A percentile compares a stretch with the other conserved stretches of the same genome.
Evolutionary conservation across 2,797 vertebrate genomes (phyloP).

Genomic region (Microchirus variegatus): DNA sequence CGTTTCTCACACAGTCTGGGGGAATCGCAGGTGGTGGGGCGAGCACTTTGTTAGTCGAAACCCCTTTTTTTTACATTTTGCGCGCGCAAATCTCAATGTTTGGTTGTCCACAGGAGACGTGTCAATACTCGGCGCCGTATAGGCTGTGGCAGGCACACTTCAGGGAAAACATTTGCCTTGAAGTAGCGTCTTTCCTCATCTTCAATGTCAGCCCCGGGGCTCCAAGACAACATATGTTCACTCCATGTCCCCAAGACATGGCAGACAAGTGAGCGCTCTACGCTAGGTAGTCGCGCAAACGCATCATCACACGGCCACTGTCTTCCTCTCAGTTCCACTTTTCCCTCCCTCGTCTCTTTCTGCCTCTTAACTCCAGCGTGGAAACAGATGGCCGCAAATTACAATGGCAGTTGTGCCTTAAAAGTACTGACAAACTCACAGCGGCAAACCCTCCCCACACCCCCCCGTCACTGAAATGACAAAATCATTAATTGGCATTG

Average conservation of each 20-base stretch:
- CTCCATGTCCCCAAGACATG: constrained; percentile 94
- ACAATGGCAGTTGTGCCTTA: constrained; percentile 84
- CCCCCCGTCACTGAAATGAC: constrained; percentile 85
- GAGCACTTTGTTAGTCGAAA: constrained; percentile 40
- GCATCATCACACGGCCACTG: constrained; percentile 63
- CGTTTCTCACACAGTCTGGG: constrained; percentile 45
- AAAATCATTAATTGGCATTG: constrained; percentile 95
- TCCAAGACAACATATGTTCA: constrained; percentile 98
- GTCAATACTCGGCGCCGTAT: constrained; percentile 91
- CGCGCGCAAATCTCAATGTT: constrained; percentile 87
- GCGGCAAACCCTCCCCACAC: constrained; percentile 11
- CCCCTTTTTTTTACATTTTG: constrained; percentile 55
- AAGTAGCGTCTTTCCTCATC: constrained; percentile 98
- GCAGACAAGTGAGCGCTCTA: constrained; percentile 82
- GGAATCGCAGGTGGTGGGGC: constrained; percentile 39
- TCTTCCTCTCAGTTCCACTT: constrained; percentile 10
- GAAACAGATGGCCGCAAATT: constrained; percentile 95
- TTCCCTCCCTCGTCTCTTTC: constrained; percentile 4
- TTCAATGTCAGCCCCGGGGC: constrained; percentile 96
- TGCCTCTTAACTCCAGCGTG: constrained; percentile 50
- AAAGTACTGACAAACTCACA: constrained; percentile 85
- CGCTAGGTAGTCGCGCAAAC: constrained; percentile 71
- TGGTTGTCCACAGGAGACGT: constrained; percentile 91
- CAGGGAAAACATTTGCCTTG: constrained; percentile 97
- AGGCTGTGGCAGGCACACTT: constrained; percentile 95